Percentiles rank a stretch among this genome's conserved stretches.
These are phyloP conservation scores for Leuciscus waleckii DNA, from an alignment of 2,797 vertebrate species.

Conservation along the genomic window DNA sequence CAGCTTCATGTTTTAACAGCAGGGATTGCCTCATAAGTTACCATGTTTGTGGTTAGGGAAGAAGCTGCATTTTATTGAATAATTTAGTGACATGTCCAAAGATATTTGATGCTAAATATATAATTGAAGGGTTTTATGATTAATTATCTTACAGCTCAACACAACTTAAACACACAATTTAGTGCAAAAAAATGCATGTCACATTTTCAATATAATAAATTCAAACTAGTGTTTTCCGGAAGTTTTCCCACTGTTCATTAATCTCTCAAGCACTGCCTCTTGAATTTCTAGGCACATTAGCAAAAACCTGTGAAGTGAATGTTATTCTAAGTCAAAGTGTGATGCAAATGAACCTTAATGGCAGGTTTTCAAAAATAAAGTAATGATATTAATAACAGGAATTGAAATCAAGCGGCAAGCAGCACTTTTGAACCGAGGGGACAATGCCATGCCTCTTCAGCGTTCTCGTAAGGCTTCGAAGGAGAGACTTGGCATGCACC, in stretches of 20 bases:
- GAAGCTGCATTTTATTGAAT: neutral
- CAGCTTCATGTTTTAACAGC: conserved; percentile 3
- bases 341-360: conserved; percentile 12
- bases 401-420: conserved; percentile 18
- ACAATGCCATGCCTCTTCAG: neutral
- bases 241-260: neutral
- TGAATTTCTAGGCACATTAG: conserved; percentile 17
- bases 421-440: neutral
- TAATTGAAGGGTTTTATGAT: neutral
- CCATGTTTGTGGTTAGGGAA: neutral
- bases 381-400: conserved; percentile 14
- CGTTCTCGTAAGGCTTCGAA: neutral
- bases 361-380: conserved; percentile 10
- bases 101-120: neutral
- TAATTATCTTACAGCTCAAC: neutral
- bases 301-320: neutral
- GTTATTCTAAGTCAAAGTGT: neutral
- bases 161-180: neutral
- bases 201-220: neutral
- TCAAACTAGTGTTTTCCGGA: neutral
- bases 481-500: conserved; percentile 11
- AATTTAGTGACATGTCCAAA: neutral
- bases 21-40: neutral
- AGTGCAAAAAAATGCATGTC: neutral
- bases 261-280: neutral